Base-by-base conservation (phyloP, 2,797 vertebrate species). In the Erethizon dorsatum region DNA sequence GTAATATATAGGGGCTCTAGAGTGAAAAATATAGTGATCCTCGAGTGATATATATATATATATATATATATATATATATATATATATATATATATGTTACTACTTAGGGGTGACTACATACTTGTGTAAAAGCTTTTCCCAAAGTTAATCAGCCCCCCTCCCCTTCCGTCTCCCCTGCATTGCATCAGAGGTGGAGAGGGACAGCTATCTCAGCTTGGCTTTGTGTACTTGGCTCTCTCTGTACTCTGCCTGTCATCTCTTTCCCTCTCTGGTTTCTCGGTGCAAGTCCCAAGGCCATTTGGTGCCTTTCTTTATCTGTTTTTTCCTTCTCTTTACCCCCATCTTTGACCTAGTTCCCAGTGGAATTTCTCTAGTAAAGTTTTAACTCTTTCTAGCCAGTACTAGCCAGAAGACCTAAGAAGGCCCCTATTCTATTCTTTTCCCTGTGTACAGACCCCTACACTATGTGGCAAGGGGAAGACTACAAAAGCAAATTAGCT, bases 401-500 rank as follows among this genome's bases (percentile, higher is more conserved):
- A 47, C 26, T 47, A 28, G 41, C 41, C 71, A 75, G 24, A 75
- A 26, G 71, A 47, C 41, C 41, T 47, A 14, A 47, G 26, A 41
- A 47, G 12, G 24, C 24, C 71, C 41, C 71, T 26, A 15, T 47
- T 26, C 71, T 75, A 14, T 28, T 47, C 41, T 6, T 75, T 28
- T 47, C 24, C 41, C 71, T 73, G 41, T 26, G 26, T 47, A 47
- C 71, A 7, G 17, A n/a, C n/a, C 67, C 61, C n/a, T n/a, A 20
- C 17, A 82, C 80, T 93, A 1, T 88, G 65, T 79, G 59, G n/a
- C 61, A n/a, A 83, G 45, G 83, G 83, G 86, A 63, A 78, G 24
- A n/a, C 67, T n/a, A 28, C 20, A 87, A n/a, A 91, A 92, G 50
- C 9, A 37, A 92, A 77, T 67, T 37, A 90, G 59, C 50, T 92